These are phyloP conservation scores for Raja brachyura DNA, from an alignment of 2,113 vertebrate genomes.

Conservation along the genomic window DNA sequence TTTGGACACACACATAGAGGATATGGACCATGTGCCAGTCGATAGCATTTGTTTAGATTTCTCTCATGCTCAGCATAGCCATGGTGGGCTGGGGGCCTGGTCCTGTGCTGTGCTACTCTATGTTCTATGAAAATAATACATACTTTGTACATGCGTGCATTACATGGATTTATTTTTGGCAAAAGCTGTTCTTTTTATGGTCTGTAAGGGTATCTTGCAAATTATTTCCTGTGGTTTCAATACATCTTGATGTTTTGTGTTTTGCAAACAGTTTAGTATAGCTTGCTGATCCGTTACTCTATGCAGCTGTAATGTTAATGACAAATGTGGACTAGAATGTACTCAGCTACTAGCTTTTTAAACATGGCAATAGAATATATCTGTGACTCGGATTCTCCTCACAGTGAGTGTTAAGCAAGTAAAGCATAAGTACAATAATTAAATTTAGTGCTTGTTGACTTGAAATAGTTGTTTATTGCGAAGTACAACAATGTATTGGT, in stretches of 20 bases:
- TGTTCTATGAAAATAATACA: too few species aligned
- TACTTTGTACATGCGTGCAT: not conserved
- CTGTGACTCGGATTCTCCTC: not conserved
- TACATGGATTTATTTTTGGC: constrained; percentile 26
- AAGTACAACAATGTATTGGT: too few species aligned
- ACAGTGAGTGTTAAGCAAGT: not conserved
- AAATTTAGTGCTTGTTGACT: not conserved
- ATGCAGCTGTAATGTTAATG: not conserved
- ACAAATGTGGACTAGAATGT: not conserved
- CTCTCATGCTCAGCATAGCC: too few species aligned
- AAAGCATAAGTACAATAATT: not conserved
- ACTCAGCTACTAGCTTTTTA: not conserved
- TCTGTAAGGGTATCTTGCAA: not conserved
- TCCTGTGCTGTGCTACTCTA: too few species aligned
- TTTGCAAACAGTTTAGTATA: not conserved
- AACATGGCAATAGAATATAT: not conserved
- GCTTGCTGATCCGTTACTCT: not conserved
- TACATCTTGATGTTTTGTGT: not conserved
- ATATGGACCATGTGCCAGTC: too few species aligned
- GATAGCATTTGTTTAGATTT: too few species aligned
- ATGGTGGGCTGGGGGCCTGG: too few species aligned
- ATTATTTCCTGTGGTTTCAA: constrained; percentile 21
- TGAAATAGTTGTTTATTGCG: not conserved
- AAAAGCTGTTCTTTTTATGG: not conserved
- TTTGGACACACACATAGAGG: too few species aligned